Percentiles rank a stretch among this genome's conserved stretches.
These are phyloP conservation scores for Oriolus oriolus DNA, from an alignment of 2,113 vertebrate genomes.

Conservation along the genomic window DNA sequence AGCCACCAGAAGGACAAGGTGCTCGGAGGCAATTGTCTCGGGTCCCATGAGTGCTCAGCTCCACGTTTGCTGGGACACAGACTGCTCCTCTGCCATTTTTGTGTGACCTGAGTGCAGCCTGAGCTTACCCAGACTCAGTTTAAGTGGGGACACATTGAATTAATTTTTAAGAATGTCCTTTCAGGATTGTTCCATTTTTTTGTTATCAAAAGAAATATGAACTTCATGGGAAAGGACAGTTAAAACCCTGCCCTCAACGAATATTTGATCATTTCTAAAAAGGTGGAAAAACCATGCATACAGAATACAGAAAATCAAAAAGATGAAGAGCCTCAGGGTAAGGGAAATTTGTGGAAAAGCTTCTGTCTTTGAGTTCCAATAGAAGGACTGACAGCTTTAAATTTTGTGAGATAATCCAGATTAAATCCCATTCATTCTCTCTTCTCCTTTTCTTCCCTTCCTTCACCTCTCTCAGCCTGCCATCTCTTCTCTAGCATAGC, in stretches of 20 bases:
- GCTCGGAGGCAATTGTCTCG: fast-evolving
- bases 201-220: background rate
- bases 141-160: background rate
- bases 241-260: background rate
- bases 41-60: background rate
- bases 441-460: background rate
- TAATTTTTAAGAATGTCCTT: background rate
- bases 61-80: background rate
- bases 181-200: background rate
- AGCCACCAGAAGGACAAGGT: background rate
- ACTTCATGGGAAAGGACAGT: background rate
- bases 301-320: background rate
- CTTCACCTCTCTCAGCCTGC: background rate
- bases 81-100: background rate
- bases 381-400: background rate
- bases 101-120: background rate
- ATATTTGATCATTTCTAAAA: background rate
- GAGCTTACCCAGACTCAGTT: background rate
- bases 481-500: background rate
- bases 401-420: conserved; percentile 23
- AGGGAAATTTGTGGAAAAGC: background rate
- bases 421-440: background rate
- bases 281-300: background rate
- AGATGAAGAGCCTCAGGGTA: background rate
- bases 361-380: background rate